Evolutionary conservation across 2,888 invertebrate genomes (phyloP), one percentile per base, ranked within the genome.

Genomic region (Clivina fossor): DNA sequence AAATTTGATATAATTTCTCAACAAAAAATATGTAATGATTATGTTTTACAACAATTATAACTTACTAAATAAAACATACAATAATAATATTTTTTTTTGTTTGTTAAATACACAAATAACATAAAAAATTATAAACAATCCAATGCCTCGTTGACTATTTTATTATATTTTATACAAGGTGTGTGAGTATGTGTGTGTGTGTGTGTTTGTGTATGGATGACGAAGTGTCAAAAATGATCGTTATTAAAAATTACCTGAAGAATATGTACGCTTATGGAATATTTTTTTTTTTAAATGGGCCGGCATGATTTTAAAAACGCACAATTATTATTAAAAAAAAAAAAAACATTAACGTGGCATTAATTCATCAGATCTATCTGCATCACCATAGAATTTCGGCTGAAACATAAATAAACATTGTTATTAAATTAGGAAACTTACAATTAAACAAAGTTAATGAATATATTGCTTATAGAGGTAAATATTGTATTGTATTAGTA

Each of bases 371-470:
- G 78, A 77, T 78, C 80, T 80, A 70, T 81, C 81, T 69, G 77
- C 78, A 72, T 82, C 82, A 69, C 80, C 78, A 69, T 83, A 83
- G 74, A 83, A 83, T 74, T 81, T 83, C 69, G 83, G 82, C 82
- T 82, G 77, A 43, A 71, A 78, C 63, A 65, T 56, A 61, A 63
- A 57, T n/a, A 60, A 7, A 58, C 20, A 38, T n/a, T n/a, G n/a
- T n/a, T n/a, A n/a, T n/a, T n/a, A n/a, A n/a, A n/a, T n/a, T n/a
- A n/a, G n/a, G n/a, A n/a, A n/a, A n/a, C n/a, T n/a, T n/a, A n/a
- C n/a, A n/a, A n/a, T n/a, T n/a, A n/a, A n/a, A n/a, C n/a, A n/a
- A n/a, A n/a, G n/a, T n/a, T n/a, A n/a, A n/a, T n/a, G n/a, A n/a
- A n/a, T n/a, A n/a, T n/a, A n/a, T n/a, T n/a, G n/a, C n/a, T n/a